phyloP scores from a whole-genome alignment of 2,888 invertebrate species.

The Pterobdella sp. region DNA sequence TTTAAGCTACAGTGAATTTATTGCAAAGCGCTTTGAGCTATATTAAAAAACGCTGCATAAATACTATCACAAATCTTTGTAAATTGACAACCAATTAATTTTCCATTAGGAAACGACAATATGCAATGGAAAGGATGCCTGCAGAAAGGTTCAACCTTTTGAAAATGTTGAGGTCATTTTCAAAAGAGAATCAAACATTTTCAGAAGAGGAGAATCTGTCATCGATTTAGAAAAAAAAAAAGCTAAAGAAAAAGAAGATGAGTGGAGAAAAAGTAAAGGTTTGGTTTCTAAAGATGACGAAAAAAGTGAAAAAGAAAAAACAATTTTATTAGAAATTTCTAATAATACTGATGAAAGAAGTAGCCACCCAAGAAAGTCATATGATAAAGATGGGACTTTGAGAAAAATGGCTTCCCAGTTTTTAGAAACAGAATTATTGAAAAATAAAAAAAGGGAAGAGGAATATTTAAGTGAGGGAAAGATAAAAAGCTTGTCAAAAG shows the following conservation, averaged over 20 bases:
- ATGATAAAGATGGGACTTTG: background rate
- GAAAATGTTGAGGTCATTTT: conserved; percentile 2
- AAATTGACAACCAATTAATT: too few relatives aligned
- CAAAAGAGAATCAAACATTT: background rate
- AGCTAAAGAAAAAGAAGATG: background rate
- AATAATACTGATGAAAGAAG: background rate
- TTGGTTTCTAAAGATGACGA: background rate
- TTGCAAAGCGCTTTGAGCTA: too few relatives aligned
- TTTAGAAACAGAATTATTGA: background rate
- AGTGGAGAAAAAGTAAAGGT: background rate
- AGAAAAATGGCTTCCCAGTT: background rate
- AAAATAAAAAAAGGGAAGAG: background rate
- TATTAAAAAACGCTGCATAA: too few relatives aligned
- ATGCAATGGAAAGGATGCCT: background rate
- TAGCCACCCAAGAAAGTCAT: background rate
- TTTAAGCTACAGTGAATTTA: too few relatives aligned
- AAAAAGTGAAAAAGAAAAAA: background rate
- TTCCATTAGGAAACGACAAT: too few relatives aligned
- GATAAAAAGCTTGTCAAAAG: background rate
- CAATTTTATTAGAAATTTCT: background rate
- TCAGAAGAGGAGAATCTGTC: conserved; percentile 1
- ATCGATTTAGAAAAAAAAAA: background rate
- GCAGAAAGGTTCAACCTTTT: background rate
- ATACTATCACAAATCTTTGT: too few relatives aligned
- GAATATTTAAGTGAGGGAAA: background rate